Evolutionary conservation across 1,140 invertebrate species (phyloP).

Genomic region (Acromyrmex heyeri): DNA sequence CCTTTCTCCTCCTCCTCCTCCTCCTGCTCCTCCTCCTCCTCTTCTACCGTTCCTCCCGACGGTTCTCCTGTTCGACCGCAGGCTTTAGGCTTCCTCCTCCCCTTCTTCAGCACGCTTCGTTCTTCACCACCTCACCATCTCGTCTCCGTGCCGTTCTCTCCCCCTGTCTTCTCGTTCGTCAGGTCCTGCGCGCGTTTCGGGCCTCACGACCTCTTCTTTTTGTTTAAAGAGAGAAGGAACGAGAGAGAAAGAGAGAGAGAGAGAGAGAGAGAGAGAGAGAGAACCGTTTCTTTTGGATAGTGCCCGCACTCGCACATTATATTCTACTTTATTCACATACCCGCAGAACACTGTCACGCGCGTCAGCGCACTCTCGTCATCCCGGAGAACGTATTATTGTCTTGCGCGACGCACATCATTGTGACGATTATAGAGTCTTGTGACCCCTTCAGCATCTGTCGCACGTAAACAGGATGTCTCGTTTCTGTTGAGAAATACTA

Average conservation of each 20-base stretch:
- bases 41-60: slow-evolving; percentile 4
- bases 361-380: neutral
- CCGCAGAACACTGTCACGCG: slow-evolving; percentile 68
- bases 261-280: neutral
- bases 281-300: slow-evolving; percentile 71
- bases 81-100: slow-evolving; percentile 16
- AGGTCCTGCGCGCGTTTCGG: slow-evolving; percentile 50
- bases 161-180: neutral
- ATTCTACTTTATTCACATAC: slow-evolving; percentile 83
- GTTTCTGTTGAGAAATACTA: neutral
- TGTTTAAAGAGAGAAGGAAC: neutral
- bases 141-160: neutral
- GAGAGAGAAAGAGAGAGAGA: too few relatives aligned
- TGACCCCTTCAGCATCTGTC: neutral
- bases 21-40: neutral
- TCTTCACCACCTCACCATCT: slow-evolving; percentile 18
- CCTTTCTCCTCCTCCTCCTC: slow-evolving; percentile 6
- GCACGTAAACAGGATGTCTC: slow-evolving; percentile 8
- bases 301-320: slow-evolving; percentile 77
- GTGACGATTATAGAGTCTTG: neutral
- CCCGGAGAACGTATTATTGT: slow-evolving; percentile 16
- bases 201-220: slow-evolving; percentile 61
- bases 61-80: slow-evolving; percentile 17
- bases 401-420: neutral
- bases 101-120: slow-evolving; percentile 6